A percentile compares a stretch with the other conserved stretches of the same genome.
Conservation (phyloP, 2,888 invertebrate species). For the Fissipunctia ypsillon region DNA sequence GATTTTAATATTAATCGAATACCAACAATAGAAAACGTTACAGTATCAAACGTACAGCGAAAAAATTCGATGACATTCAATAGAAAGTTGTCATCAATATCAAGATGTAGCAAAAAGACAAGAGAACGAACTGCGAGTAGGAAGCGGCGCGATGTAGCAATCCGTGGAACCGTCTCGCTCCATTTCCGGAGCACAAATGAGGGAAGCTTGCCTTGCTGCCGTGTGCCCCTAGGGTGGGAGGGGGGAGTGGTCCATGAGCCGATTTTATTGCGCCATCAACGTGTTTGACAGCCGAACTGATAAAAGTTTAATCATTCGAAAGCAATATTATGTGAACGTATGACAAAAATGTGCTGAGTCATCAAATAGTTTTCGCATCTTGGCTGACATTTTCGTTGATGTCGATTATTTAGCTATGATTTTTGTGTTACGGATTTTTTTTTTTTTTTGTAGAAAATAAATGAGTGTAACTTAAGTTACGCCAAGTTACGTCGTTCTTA, state of each 20-base stretch:
- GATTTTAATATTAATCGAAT: background rate
- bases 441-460: background rate
- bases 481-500: background rate
- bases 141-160: constrained; percentile 66
- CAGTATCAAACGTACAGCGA: background rate
- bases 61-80: constrained; percentile 3
- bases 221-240: constrained; percentile 19
- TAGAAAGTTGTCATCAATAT: constrained; percentile 30
- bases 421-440: background rate
- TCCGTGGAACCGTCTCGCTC: constrained; percentile 68
- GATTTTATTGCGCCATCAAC: constrained; percentile 64
- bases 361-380: constrained; percentile 23
- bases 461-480: background rate
- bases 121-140: constrained; percentile 44
- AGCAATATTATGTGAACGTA: constrained; percentile 32
- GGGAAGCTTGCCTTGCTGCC: constrained; percentile 46
- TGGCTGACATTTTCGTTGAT: background rate
- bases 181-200: constrained; percentile 74
- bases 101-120: constrained; percentile 48
- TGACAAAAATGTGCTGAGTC: constrained; percentile 30
- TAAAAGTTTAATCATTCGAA: constrained; percentile 58
- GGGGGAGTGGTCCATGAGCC: constrained; percentile 17
- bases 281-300: constrained; percentile 54
- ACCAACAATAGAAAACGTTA: constrained; percentile 4
- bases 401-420: background rate